These are phyloP conservation scores for Luehdorfia chinensis DNA, from an alignment of 1,140 invertebrate species.

Conservation along the genomic window DNA sequence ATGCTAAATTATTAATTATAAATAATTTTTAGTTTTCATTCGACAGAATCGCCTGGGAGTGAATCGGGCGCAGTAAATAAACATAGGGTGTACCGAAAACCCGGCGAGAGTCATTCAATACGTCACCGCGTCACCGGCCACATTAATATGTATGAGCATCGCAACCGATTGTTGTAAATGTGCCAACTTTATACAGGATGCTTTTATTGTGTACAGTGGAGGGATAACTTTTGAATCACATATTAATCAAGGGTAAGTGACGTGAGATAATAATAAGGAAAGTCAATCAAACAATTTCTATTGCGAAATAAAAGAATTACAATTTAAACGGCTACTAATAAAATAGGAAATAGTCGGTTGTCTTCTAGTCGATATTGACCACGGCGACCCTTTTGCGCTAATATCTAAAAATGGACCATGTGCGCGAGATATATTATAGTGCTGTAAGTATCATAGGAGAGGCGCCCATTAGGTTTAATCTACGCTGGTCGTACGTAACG, in stretches of 20 bases:
- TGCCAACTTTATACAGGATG: slow-evolving; percentile 35
- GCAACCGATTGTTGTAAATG: slow-evolving; percentile 39
- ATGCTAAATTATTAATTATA: not conserved
- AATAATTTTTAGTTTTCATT: no score
- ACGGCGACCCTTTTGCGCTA: no score
- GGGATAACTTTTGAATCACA: slow-evolving; percentile 33
- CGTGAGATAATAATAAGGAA: not conserved
- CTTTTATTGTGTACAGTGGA: slow-evolving; percentile 31
- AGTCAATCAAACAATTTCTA: no score
- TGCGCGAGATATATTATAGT: no score
- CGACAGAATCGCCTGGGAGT: slow-evolving; percentile 22
- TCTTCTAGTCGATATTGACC: no score
- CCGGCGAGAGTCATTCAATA: slow-evolving; percentile 39
- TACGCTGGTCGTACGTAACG: no score
- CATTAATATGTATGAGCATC: slow-evolving; percentile 58
- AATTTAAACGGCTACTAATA: no score
- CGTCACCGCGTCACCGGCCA: slow-evolving; percentile 35
- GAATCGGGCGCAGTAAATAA: slow-evolving; percentile 32
- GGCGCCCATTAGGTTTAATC: no score
- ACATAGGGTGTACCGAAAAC: slow-evolving; percentile 29
- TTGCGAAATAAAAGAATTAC: no score
- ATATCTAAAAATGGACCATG: no score
- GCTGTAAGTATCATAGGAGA: no score
- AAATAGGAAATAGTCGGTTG: no score
- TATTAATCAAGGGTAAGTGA: slow-evolving; percentile 27